These are phyloP conservation scores for Anguilla megastoma DNA, from an alignment of 2,797 vertebrate genomes.

Conservation along the genomic window DNA sequence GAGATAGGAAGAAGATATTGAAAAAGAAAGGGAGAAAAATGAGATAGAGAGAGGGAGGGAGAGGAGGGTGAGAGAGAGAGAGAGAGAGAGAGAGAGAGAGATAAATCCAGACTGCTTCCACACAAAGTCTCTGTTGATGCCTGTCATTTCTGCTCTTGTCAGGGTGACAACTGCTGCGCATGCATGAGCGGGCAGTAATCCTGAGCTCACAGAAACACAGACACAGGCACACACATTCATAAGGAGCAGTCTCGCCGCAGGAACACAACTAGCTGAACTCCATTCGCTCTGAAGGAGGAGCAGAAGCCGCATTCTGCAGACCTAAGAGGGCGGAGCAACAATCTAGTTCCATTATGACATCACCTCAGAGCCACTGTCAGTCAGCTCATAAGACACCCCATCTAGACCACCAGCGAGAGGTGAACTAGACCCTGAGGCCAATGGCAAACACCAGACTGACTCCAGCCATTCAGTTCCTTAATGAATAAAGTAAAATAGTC, in stretches of 20 bases:
- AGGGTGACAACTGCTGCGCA: conserved; percentile 3
- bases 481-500: neutral
- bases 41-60: neutral
- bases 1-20: neutral
- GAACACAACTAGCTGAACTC: neutral
- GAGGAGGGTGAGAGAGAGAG: conserved; percentile 31
- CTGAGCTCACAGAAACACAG: conserved; percentile 8
- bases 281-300: neutral
- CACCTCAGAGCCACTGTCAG: neutral
- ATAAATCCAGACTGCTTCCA: neutral
- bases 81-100: conserved; percentile 9
- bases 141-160: neutral
- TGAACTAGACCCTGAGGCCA: neutral
- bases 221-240: neutral
- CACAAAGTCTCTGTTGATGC: neutral
- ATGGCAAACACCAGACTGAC: neutral
- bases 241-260: neutral
- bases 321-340: neutral
- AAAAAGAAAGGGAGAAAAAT: conserved; percentile 12
- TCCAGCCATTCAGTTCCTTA: neutral
- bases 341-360: neutral
- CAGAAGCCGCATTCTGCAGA: neutral
- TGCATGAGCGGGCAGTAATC: neutral
- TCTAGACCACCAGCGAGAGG: neutral
- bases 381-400: neutral